Evolutionary conservation across 2,888 invertebrate genomes (phyloP), one percentile per base, ranked within the genome.

Genomic region (Xestia sexstrigata): DNA sequence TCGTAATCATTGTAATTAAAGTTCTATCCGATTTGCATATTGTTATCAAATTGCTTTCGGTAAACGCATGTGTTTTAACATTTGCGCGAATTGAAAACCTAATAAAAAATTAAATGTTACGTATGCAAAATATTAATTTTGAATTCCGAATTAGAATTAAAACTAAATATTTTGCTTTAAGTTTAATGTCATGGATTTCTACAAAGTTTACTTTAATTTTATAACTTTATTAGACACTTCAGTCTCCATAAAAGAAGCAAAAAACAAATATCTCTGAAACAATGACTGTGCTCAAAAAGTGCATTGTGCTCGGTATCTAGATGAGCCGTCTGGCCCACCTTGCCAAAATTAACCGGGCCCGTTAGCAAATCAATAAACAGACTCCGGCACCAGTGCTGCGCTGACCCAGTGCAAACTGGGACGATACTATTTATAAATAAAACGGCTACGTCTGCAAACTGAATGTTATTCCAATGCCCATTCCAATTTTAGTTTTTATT

Each of bases 361-460:
- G 94, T 93, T 93, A 92, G 90, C 92, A 91, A 96, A 96, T 96
- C 96, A 95, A 96, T 96, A 96, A 93, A 94, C 93, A 93, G 93
- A 92, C 92, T 90, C 90, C 86, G 92, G 88, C 89, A 92, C 93
- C 87, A 93, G 90, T 62, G 20, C 20, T 9, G 42, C 89, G 93
- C 93, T 95, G 96, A 95, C 95, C 95, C 91, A 93, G 84, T 94
- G 92, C 93, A 93, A 96, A 95, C 94, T 95, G 92, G 95, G 93
- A 89, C 96, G 91, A 86, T 91, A 92, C 93, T 88, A 87, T 92
- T 93, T 94, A 93, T 94, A 95, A 95, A 95, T 95, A 95, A 92
- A 93, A 92, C 92, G 87, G 89, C 88, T 89, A 88, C 90, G 92
- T 92, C 93, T 92, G 93, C 93, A 93, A 92, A 82, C 78, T 78